Percentiles rank a stretch among this genome's conserved stretches.
Evolutionary conservation across 2,888 invertebrate species (phyloP).

Genomic region (Drosophila mercatorum): DNA sequence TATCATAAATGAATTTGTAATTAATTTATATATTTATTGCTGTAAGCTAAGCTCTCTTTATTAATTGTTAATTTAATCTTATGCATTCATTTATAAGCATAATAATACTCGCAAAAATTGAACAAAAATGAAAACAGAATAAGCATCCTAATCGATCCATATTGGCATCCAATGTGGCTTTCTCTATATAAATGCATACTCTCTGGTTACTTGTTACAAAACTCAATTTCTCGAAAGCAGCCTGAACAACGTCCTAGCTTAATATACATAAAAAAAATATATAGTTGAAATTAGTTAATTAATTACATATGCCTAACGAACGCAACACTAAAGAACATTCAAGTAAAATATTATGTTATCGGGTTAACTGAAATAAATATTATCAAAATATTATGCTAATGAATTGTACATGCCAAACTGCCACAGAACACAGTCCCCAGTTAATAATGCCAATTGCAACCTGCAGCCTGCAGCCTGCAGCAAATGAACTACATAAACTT

Average conservation of each 20-base stretch:
- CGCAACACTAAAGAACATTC: slow-evolving; percentile 65
- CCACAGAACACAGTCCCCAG: slow-evolving; percentile 52
- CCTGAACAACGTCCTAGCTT: slow-evolving; percentile 41
- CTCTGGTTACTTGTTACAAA: slow-evolving; percentile 31
- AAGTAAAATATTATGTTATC: slow-evolving; percentile 54
- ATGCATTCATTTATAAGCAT: slow-evolving; percentile 9
- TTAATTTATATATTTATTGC: slow-evolving; percentile 3
- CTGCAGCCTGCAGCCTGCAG: slow-evolving; percentile 50
- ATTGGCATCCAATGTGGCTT: slow-evolving; percentile 55
- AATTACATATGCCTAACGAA: slow-evolving; percentile 41
- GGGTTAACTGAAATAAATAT: slow-evolving; percentile 24
- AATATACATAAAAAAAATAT: slow-evolving; percentile 10
- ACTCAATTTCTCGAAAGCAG: slow-evolving; percentile 26
- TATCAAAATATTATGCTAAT: slow-evolving; percentile 30
- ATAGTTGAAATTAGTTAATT: slow-evolving; percentile 40
- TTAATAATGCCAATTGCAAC: slow-evolving; percentile 46
- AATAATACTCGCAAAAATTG: slow-evolving; percentile 38
- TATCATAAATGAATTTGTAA: slow-evolving; percentile 1
- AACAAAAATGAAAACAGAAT: neutral
- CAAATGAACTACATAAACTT: slow-evolving; percentile 39
- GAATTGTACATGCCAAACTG: slow-evolving; percentile 56
- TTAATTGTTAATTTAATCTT: slow-evolving; percentile 2
- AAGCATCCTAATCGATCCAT: slow-evolving; percentile 42
- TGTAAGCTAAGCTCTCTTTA: neutral
- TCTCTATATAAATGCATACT: slow-evolving; percentile 24